These are phyloP conservation scores for Argyra leucocephala DNA, from an alignment of 2,888 invertebrate genomes.

Conservation along the genomic window DNA sequence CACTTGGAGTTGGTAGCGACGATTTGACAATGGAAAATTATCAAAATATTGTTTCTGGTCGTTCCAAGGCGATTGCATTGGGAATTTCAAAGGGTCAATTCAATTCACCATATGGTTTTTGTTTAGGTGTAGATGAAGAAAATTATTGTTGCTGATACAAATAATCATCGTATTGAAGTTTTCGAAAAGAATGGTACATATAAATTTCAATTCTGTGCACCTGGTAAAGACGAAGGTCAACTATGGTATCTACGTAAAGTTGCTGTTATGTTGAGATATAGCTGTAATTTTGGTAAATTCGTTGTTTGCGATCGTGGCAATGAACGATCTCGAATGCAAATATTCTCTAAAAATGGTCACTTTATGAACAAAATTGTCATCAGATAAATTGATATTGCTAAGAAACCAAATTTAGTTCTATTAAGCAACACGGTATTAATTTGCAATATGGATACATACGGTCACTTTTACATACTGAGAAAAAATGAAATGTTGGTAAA, in stretches of 20 bases:
- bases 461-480: no score
- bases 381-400: no score
- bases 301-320: constrained; percentile 97
- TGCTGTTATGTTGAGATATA: constrained; percentile 74
- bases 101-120: constrained; percentile 95
- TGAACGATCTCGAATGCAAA: constrained; percentile 93
- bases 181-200: constrained; percentile 90
- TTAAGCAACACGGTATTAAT: no score
- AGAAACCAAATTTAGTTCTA: no score
- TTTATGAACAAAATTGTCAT: constrained; percentile 91
- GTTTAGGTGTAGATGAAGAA: constrained; percentile 87
- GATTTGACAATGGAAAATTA: constrained; percentile 44
- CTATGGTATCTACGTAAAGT: constrained; percentile 96
- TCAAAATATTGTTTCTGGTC: constrained; percentile 50
- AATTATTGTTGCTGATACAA: constrained; percentile 92
- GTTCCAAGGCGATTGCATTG: constrained; percentile 71
- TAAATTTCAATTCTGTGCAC: constrained; percentile 88
- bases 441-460: no score
- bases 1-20: constrained; percentile 45
- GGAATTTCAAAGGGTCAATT: constrained; percentile 90
- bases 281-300: constrained; percentile 79
- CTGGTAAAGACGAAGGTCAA: constrained; percentile 92
- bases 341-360: constrained; percentile 90
- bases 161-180: constrained; percentile 91
- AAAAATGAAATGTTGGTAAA: no score